Conservation (phyloP, 2,113 vertebrate genomes). For the Oreamnos americanus region DNA sequence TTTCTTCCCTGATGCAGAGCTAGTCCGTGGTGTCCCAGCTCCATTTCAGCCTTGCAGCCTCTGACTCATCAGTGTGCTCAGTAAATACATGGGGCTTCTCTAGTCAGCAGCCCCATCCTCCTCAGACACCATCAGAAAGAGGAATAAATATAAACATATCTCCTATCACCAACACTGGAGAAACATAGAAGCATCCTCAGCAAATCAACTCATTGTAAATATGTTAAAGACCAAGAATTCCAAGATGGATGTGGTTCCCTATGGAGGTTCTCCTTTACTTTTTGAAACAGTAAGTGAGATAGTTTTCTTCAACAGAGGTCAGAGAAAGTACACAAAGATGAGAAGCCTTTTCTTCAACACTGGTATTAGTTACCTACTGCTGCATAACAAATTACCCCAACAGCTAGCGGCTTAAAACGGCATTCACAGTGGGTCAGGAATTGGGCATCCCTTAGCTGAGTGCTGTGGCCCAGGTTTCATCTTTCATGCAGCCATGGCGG, state of each 20-base stretch:
- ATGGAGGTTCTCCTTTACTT: neutral
- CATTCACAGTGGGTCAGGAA: neutral
- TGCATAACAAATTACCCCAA: neutral
- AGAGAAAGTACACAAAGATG: neutral
- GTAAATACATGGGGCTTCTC: neutral
- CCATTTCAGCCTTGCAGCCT: neutral
- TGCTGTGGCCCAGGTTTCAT: neutral
- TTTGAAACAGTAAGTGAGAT: neutral
- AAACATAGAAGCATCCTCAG: neutral
- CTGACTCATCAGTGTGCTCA: neutral
- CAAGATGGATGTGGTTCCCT: neutral
- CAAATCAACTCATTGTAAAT: neutral
- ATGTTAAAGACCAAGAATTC: neutral
- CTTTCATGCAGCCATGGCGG: neutral
- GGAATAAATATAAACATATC: neutral
- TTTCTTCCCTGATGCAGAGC: neutral
- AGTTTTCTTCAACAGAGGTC: neutral
- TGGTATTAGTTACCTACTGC: neutral
- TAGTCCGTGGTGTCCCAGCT: neutral
- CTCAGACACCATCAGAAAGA: neutral
- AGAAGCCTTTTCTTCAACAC: neutral
- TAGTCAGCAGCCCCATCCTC: neutral
- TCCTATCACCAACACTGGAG: neutral
- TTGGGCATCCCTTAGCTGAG: neutral
- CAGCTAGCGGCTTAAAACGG: neutral